These are phyloP conservation scores for Lasioglossum leucozonium DNA, from an alignment of 2,888 invertebrate species.

Conservation along the genomic window DNA sequence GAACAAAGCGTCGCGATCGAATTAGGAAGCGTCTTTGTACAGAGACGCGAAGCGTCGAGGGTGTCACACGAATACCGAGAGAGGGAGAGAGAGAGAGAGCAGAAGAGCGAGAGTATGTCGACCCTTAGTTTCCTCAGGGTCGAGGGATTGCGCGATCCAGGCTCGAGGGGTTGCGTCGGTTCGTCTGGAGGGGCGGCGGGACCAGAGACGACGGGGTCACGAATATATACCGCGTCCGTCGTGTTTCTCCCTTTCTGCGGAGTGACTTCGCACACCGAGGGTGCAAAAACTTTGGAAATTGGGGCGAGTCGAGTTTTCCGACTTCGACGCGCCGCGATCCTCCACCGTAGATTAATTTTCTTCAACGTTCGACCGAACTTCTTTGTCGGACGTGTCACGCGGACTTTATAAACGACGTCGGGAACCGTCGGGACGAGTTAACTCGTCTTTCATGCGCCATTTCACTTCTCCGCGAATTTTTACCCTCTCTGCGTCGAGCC, in stretches of 20 bases:
- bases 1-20: constrained; percentile 73
- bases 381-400: background rate
- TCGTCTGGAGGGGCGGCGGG: constrained; percentile 56
- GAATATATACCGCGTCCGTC: constrained; percentile 25
- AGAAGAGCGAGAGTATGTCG: constrained; percentile 2
- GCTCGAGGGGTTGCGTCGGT: constrained; percentile 40
- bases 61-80: constrained; percentile 26
- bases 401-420: background rate
- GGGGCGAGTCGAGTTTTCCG: constrained; percentile 39
- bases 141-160: constrained; percentile 55
- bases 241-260: constrained; percentile 1
- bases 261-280: constrained; percentile 36
- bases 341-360: background rate
- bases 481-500: background rate
- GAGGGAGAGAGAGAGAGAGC: background rate
- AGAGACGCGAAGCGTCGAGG: constrained; percentile 55
- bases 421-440: background rate
- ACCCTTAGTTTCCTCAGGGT: constrained; percentile 66
- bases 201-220: constrained; percentile 13
- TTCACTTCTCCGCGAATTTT: background rate
- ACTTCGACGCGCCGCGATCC: constrained; percentile 12
- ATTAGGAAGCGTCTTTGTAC: constrained; percentile 76
- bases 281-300: constrained; percentile 60
- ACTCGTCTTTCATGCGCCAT: background rate
- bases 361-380: background rate